phyloP scores from a whole-genome alignment of 2,888 invertebrate genomes.

The Linyphia triangularis region DNA sequence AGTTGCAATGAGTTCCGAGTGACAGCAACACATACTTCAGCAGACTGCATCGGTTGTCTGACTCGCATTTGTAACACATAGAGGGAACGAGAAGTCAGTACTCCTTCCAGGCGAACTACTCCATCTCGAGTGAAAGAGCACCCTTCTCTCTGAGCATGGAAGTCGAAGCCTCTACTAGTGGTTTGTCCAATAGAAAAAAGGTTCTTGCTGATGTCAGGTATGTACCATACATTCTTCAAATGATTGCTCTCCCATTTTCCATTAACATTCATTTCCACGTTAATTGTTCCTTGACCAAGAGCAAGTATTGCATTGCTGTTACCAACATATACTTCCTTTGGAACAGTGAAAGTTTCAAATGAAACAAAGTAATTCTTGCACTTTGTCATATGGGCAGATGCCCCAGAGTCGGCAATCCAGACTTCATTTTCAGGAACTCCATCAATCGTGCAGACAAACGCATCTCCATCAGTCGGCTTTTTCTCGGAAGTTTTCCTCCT shows the following conservation, averaged over 20 bases:
- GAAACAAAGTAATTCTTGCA: background rate
- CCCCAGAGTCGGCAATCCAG: slow-evolving; percentile 45
- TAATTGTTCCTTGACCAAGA: slow-evolving; percentile 18
- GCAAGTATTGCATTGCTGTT: slow-evolving; percentile 9
- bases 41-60: background rate
- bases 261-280: background rate
- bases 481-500: too few species aligned
- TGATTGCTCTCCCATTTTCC: background rate
- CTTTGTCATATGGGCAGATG: slow-evolving; percentile 32
- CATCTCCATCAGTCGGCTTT: background rate
- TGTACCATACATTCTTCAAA: slow-evolving; percentile 5
- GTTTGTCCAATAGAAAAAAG: slow-evolving; percentile 37
- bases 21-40: background rate
- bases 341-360: background rate
- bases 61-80: slow-evolving; percentile 27
- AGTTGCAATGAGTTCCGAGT: background rate
- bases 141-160: background rate
- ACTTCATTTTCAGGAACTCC: background rate
- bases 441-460: background rate
- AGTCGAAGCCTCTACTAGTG: background rate
- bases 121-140: slow-evolving; percentile 25
- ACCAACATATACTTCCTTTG: background rate
- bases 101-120: background rate
- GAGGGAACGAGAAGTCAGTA: background rate
- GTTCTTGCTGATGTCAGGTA: slow-evolving; percentile 28